phyloP scores from a whole-genome alignment of 2,888 invertebrate species.

The Petrophora chlorosata region DNA sequence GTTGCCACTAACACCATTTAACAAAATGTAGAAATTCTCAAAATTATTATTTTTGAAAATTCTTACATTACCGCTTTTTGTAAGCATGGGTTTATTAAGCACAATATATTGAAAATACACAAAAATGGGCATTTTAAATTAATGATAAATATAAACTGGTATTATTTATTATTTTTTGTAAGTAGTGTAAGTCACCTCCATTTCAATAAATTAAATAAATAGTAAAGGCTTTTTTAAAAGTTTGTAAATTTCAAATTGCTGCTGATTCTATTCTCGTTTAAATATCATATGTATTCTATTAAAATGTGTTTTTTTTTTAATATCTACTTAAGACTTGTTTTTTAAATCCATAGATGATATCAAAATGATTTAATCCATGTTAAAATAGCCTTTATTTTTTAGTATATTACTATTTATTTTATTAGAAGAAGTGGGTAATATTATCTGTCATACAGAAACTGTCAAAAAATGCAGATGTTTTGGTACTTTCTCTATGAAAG shows the following conservation, averaged over 20 bases:
- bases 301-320: too few species aligned
- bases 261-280: not conserved
- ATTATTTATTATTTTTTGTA: conserved; percentile 25
- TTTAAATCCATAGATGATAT: too few species aligned
- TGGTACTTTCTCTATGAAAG: too few species aligned
- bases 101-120: conserved; percentile 42
- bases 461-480: too few species aligned
- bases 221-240: conserved; percentile 9
- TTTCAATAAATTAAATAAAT: conserved; percentile 63
- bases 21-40: conserved; percentile 55
- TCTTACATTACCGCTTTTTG: conserved; percentile 52
- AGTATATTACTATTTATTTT: too few species aligned
- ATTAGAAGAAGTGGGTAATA: too few species aligned
- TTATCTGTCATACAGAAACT: too few species aligned
- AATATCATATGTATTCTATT: not conserved
- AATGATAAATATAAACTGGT: conserved; percentile 21
- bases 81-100: conserved; percentile 50
- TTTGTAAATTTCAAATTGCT: not conserved
- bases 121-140: conserved; percentile 81
- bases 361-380: too few species aligned
- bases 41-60: conserved; percentile 54
- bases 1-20: conserved; percentile 62
- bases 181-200: conserved; percentile 65
- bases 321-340: too few species aligned
- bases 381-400: too few species aligned